Percentiles rank a stretch among this genome's conserved stretches.
These are phyloP conservation scores for Saguinus midas DNA, from an alignment of 2,113 vertebrate genomes.

Conservation along the genomic window DNA sequence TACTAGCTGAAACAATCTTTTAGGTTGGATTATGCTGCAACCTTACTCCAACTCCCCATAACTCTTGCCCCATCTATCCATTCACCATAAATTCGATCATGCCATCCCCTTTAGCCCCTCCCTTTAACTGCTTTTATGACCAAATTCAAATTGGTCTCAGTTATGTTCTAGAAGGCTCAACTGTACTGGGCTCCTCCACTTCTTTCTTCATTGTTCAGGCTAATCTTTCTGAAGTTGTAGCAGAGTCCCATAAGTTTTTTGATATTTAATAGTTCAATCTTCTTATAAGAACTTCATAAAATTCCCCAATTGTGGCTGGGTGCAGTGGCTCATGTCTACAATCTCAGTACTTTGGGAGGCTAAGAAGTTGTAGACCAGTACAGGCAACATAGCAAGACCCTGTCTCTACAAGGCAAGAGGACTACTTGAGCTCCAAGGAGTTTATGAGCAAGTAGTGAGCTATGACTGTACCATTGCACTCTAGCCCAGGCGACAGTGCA, in stretches of 20 bases:
- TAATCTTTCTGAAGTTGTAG: neutral
- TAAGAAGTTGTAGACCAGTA: too few species aligned
- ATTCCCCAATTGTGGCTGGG: neutral
- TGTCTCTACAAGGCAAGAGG: too few species aligned
- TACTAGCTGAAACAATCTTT: neutral
- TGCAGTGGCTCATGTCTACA: too few species aligned
- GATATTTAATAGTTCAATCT: neutral
- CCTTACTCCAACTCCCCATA: neutral
- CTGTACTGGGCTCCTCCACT: neutral
- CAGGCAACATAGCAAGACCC: too few species aligned
- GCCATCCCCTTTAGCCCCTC: neutral
- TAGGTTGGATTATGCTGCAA: neutral
- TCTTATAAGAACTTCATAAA: neutral
- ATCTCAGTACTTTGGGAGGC: too few species aligned
- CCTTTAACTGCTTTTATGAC: neutral
- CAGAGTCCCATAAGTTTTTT: neutral
- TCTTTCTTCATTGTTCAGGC: neutral
- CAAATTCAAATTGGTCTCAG: slow-evolving; percentile 13
- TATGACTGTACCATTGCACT: too few species aligned
- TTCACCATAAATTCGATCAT: neutral
- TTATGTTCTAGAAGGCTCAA: neutral
- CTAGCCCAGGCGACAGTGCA: too few species aligned
- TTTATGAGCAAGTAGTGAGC: too few species aligned
- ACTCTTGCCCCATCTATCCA: neutral
- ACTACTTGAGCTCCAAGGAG: too few species aligned